Percentiles rank a stretch among this genome's conserved stretches.
Evolutionary conservation across 2,113 vertebrate genomes (phyloP).

Genomic region (Ictidomys tridecemlineatus): DNA sequence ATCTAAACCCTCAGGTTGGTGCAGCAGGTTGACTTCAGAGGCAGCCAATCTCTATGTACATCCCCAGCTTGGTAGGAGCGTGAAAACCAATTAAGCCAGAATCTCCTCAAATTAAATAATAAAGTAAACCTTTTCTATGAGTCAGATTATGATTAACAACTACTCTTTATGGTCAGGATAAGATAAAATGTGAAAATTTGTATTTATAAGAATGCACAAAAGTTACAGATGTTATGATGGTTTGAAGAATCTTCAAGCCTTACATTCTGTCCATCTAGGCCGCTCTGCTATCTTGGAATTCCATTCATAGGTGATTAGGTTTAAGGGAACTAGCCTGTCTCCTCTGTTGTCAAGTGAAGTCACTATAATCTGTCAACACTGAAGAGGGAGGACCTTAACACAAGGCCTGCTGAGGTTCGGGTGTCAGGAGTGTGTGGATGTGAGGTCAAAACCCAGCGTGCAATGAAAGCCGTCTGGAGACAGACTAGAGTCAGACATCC

Average conservation of each 20-base stretch:
- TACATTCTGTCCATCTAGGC: not conserved
- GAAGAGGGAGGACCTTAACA: not conserved
- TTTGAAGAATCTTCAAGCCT: not conserved
- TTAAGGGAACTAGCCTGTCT: not conserved
- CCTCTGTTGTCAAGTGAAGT: slow-evolving; percentile 20
- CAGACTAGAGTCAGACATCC: not conserved
- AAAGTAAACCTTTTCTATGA: not conserved
- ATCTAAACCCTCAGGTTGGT: not conserved
- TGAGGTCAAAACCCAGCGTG: too few species aligned
- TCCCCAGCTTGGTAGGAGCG: not conserved
- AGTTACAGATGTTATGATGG: not conserved
- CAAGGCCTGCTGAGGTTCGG: not conserved
- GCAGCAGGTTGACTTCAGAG: not conserved
- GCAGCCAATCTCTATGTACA: not conserved
- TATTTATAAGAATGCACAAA: not conserved
- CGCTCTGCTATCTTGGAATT: not conserved
- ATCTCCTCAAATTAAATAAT: slow-evolving; percentile 31
- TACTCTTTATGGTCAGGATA: not conserved
- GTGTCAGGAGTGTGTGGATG: not conserved
- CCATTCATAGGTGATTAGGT: not conserved
- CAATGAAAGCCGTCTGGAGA: not conserved
- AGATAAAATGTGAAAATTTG: not conserved
- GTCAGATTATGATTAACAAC: not conserved
- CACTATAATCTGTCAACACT: not conserved
- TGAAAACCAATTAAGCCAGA: not conserved